Evolutionary conservation across 2,888 invertebrate species (phyloP).

Genomic region (Anagyrus pseudococci): DNA sequence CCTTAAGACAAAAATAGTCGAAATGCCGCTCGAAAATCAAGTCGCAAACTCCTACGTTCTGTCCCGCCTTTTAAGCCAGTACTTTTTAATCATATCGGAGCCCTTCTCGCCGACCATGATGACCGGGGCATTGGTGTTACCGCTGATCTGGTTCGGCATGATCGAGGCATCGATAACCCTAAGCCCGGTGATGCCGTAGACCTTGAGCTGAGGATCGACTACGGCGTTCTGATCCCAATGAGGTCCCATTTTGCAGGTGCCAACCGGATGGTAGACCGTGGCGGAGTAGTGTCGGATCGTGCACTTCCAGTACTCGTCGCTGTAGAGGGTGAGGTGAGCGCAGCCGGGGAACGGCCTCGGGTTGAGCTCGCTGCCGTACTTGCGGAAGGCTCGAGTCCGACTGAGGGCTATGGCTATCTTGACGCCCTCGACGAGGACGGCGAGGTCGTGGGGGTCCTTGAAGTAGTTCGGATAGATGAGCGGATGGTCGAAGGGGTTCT

Average conservation of each 20-base stretch:
- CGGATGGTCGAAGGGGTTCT: conserved; percentile 87
- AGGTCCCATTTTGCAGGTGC: conserved; percentile 90
- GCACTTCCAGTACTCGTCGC: conserved; percentile 86
- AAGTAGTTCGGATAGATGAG: conserved; percentile 93
- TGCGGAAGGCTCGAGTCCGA: conserved; percentile 77
- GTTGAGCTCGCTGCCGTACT: conserved; percentile 76
- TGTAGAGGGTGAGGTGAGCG: conserved; percentile 70
- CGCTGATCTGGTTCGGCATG: conserved; percentile 85
- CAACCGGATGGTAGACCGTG: conserved; percentile 86
- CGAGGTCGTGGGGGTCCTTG: conserved; percentile 78
- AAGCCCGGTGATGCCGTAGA: conserved; percentile 80
- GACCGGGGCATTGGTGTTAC: conserved; percentile 85
- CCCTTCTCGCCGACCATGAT: conserved; percentile 93
- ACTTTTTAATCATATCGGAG: conserved; percentile 85
- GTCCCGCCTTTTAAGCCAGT: no score
- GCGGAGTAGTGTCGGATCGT: conserved; percentile 81
- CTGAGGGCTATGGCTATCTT: conserved; percentile 85
- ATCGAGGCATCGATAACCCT: conserved; percentile 86
- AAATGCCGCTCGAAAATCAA: no score
- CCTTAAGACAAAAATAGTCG: no score
- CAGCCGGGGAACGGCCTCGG: conserved; percentile 81
- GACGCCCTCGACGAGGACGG: conserved; percentile 82
- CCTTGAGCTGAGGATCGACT: conserved; percentile 79
- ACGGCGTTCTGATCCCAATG: conserved; percentile 85
- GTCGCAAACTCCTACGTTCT: no score